Conservation (phyloP, 2,797 vertebrate genomes). For the Cyclura pinguis region DNA sequence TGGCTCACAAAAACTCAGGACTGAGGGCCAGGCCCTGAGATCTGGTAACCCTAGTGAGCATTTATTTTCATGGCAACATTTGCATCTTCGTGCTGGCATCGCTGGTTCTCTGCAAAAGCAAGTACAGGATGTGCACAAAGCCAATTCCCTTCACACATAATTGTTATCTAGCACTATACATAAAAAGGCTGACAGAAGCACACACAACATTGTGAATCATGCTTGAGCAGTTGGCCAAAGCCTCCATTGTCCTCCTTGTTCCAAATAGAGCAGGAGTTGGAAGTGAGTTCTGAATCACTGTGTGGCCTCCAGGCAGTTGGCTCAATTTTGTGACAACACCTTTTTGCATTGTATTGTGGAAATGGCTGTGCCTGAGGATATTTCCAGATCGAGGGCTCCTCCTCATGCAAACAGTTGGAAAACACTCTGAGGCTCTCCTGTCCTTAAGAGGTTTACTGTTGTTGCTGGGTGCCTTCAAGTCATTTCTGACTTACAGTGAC, state of each 20-base stretch:
- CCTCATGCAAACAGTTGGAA: no score
- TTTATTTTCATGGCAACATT: background rate
- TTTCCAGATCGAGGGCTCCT: no score
- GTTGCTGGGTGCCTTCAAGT: no score
- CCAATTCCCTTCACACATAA: background rate
- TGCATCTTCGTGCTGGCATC: background rate
- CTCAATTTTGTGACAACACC: background rate
- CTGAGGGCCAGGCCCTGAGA: no score
- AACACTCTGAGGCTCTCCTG: no score
- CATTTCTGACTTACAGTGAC: no score
- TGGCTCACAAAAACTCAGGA: no score
- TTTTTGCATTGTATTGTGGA: background rate
- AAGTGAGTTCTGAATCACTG: background rate
- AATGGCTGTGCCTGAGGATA: background rate
- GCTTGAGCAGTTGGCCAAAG: background rate
- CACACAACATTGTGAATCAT: background rate
- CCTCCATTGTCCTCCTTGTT: background rate
- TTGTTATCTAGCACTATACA: background rate
- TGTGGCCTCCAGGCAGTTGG: background rate
- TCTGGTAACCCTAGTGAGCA: no score
- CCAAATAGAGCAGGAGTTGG: background rate
- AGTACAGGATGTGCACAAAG: background rate
- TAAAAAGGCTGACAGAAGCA: background rate
- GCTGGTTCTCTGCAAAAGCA: background rate
- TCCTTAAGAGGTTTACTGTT: no score